These are phyloP conservation scores for Drosophila paulistorum DNA, from an alignment of 1,140 invertebrate genomes.

Conservation along the genomic window DNA sequence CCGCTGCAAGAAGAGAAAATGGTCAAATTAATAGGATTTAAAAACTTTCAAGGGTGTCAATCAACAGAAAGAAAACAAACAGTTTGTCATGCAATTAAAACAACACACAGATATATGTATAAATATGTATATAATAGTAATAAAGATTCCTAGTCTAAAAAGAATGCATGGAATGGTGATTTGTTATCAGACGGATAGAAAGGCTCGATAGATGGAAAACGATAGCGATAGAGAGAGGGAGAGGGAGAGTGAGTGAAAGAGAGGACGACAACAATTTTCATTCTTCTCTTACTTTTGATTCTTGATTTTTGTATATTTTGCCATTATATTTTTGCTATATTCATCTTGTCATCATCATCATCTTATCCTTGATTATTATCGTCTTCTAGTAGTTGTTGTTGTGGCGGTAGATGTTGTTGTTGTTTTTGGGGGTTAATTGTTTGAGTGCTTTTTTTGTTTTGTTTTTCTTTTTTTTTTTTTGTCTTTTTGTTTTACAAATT, in stretches of 20 bases:
- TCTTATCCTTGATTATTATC: background rate
- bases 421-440: conserved; percentile 9
- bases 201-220: conserved; percentile 34
- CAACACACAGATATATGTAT: background rate
- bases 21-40: background rate
- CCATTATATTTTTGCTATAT: background rate
- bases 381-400: conserved; percentile 1
- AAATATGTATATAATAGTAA: background rate
- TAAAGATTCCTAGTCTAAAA: background rate
- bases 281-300: conserved; percentile 44
- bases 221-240: conserved; percentile 21
- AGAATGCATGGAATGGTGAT: background rate
- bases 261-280: conserved; percentile 20
- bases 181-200: conserved; percentile 10
- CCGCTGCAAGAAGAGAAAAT: conserved; percentile 30
- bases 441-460: conserved; percentile 11
- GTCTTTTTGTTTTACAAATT: conserved; percentile 40
- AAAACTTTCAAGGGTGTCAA: background rate
- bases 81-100: background rate
- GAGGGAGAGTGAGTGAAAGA: conserved; percentile 24
- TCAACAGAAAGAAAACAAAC: background rate
- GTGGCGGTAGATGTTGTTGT: conserved; percentile 10
- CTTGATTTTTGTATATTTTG: conserved; percentile 25
- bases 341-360: conserved; percentile 6
- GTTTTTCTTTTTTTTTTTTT: conserved; percentile 37